Conservation (phyloP, 2,113 vertebrate species). For the Paratilapia polleni region DNA sequence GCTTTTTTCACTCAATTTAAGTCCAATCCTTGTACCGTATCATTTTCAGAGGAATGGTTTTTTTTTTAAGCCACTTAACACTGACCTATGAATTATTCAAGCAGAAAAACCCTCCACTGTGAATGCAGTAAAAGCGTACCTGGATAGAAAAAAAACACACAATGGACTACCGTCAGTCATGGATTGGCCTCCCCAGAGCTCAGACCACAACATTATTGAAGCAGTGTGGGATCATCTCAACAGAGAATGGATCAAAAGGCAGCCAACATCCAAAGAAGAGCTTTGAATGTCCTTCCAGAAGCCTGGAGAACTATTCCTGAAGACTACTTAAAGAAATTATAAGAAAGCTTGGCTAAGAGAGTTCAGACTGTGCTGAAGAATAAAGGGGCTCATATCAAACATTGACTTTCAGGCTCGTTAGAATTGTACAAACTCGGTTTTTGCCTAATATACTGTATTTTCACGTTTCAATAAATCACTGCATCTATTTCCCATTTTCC, state of each 20-base stretch:
- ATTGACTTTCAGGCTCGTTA: neutral
- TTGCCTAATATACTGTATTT: neutral
- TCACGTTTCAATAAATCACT: neutral
- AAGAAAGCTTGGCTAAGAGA: neutral
- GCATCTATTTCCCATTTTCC: neutral
- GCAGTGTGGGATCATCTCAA: neutral
- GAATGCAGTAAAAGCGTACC: no score
- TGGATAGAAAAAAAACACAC: neutral
- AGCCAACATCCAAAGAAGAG: slow-evolving; percentile 7
- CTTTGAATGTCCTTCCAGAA: neutral
- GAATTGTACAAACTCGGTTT: neutral
- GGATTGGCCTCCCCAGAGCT: neutral
- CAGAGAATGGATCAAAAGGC: neutral
- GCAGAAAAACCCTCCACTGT: no score
- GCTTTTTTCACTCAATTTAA: neutral
- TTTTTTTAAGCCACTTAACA: no score
- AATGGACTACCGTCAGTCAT: neutral
- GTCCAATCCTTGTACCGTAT: no score
- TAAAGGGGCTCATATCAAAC: neutral
- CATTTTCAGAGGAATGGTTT: no score
- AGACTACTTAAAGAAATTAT: neutral
- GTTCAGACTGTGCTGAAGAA: neutral
- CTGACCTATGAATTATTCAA: no score
- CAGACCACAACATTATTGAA: neutral
- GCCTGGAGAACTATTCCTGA: neutral